Base-by-base conservation (phyloP, 2,113 vertebrate species). In the Procavia capensis region DNA sequence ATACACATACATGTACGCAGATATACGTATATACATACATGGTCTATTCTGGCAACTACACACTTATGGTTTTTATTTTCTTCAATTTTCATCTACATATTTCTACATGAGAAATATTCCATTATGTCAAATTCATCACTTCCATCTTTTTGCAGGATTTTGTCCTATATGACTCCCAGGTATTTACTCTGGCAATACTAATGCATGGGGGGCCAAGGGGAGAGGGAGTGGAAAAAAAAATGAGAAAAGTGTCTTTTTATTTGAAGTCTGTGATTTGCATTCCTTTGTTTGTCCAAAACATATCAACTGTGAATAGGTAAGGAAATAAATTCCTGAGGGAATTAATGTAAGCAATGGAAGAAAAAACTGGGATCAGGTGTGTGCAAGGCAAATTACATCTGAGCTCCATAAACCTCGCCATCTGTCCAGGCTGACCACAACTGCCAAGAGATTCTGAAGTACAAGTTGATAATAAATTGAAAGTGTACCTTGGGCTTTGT, bases 341-440 rank as follows among this genome's bases (percentile, higher is more conserved):
- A 14, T 2, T 29, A 93, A 87, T 27, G 20, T 93, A 27, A 82
- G 34, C 34, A 57, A 24, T 41, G 78, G 90, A 90, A 96, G 3
- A 43, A 83, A 95, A 80, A 41, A 7, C 20, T 41, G 85, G 61
- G 29, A 96, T 43, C 93, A 45, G 36, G 83, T 74, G 50, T 6
- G 0, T 39, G n/a, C 68, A 74, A 50, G 88, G 34, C 70, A 70
- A 36, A 95, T 57, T 90, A 90, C 36, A 95, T 72, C 84, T 96
- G 96, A 98, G 97, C 43, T 79, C 17, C 75, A 76, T 50, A 97
- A 79, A 95, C n/a, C 75, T 94, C n/a, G 93, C 88, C 94, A 96
- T 88, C 95, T 98, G 89, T 59, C 80, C 80, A 39, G 64, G 85
- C 88, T 13, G 25, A 82, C 70, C 43, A 76, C 34, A 84, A 61